phyloP scores from a whole-genome alignment of 2,113 vertebrate species.

The Pelmatolapia mariae region DNA sequence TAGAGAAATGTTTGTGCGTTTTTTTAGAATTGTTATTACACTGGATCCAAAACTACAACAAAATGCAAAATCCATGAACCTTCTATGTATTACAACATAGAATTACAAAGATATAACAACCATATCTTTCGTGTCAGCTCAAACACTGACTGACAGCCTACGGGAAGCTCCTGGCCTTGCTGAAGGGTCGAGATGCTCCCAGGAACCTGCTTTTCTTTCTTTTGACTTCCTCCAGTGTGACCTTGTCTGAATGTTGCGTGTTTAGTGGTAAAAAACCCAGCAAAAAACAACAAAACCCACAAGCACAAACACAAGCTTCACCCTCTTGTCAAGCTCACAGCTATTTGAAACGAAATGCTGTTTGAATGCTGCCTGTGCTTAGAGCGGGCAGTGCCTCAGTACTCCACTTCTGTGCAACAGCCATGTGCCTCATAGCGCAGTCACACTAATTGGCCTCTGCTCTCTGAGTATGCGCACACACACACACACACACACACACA shows the following conservation, averaged over 20 bases:
- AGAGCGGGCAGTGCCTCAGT: background rate
- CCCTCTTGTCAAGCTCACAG: background rate
- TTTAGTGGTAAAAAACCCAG: background rate
- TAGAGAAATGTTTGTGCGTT: background rate
- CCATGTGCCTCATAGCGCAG: background rate
- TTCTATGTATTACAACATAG: background rate
- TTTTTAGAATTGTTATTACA: background rate
- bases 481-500: background rate
- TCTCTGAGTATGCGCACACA: background rate
- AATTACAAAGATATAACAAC: background rate
- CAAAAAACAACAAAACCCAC: background rate
- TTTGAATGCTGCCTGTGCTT: background rate
- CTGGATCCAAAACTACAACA: background rate
- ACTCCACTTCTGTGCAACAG: background rate
- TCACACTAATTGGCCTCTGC: conserved; percentile 33
- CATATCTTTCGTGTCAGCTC: background rate
- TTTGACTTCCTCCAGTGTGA: background rate
- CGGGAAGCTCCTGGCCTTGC: background rate
- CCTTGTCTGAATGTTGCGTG: background rate
- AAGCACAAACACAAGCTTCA: background rate
- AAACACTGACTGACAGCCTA: background rate
- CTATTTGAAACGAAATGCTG: background rate
- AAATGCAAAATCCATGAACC: background rate
- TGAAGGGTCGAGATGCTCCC: background rate
- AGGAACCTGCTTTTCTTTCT: background rate